Percentiles rank a stretch among this genome's conserved stretches.
phyloP scores from a whole-genome alignment of 1,140 invertebrate genomes.

The Octopus sinensis region DNA sequence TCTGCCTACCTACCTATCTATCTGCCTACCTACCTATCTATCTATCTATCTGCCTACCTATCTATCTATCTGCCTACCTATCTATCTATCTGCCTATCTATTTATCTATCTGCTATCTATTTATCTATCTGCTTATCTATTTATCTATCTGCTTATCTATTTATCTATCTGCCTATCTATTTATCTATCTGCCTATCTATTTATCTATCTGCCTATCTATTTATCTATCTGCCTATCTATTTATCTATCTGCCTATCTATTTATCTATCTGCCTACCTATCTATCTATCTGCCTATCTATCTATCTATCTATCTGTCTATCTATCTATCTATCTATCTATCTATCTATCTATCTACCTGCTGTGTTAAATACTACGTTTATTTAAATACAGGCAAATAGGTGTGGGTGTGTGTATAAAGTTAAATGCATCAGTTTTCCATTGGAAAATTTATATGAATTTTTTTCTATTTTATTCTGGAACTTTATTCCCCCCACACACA shows the following conservation, averaged over 20 bases:
- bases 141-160: neutral
- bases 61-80: neutral
- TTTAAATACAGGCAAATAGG: no score
- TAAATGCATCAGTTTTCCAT: no score
- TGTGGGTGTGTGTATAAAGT: no score
- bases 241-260: neutral
- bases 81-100: neutral
- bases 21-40: neutral
- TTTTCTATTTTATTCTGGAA: no score
- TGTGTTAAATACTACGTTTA: no score
- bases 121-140: neutral
- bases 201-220: neutral
- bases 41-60: neutral
- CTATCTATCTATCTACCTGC: no score
- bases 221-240: neutral
- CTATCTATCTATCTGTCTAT: no score
- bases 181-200: no score
- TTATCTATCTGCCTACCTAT: neutral
- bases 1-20: neutral
- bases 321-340: no score
- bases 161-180: no score
- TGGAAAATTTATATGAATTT: no score
- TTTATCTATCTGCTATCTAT: neutral
- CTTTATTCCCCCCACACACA: neutral
- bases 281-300: neutral